phyloP scores from a whole-genome alignment of 2,888 invertebrate genomes.

The Dicycla oo region DNA sequence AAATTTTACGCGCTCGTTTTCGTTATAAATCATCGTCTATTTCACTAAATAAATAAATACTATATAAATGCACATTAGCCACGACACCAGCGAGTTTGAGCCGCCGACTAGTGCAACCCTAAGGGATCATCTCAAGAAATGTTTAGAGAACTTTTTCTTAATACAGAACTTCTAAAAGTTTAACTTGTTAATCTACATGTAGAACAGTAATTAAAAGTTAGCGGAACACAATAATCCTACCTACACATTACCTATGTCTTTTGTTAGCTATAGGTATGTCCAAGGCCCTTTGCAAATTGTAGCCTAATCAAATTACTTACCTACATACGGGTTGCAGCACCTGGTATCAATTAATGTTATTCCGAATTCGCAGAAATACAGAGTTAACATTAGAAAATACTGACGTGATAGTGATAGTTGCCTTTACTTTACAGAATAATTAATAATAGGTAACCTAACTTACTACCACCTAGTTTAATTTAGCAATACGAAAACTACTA shows the following conservation, averaged over 20 bases:
- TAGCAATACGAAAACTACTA: not conserved
- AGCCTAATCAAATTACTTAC: conserved; percentile 57
- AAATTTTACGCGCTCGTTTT: too few species aligned
- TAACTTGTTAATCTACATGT: not conserved
- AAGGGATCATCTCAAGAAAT: conserved; percentile 1
- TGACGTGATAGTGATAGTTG: conserved; percentile 9
- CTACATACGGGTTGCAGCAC: conserved; percentile 51
- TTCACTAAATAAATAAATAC: too few species aligned
- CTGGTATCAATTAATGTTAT: conserved; percentile 56
- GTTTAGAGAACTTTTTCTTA: not conserved
- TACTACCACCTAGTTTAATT: too few species aligned
- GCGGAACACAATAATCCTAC: conserved; percentile 49
- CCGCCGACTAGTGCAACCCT: too few species aligned
- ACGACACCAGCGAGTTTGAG: too few species aligned
- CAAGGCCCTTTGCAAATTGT: conserved; percentile 52
- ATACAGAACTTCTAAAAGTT: not conserved
- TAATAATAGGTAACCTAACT: not conserved
- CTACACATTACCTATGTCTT: conserved; percentile 56
- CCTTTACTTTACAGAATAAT: not conserved
- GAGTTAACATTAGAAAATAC: conserved; percentile 10
- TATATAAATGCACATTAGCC: too few species aligned
- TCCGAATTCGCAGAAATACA: conserved; percentile 44
- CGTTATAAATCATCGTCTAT: too few species aligned
- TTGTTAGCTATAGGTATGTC: conserved; percentile 48
- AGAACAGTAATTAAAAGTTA: conserved; percentile 18